Evolutionary conservation across 2,888 invertebrate species (phyloP).

Genomic region (Merodon equestris): DNA sequence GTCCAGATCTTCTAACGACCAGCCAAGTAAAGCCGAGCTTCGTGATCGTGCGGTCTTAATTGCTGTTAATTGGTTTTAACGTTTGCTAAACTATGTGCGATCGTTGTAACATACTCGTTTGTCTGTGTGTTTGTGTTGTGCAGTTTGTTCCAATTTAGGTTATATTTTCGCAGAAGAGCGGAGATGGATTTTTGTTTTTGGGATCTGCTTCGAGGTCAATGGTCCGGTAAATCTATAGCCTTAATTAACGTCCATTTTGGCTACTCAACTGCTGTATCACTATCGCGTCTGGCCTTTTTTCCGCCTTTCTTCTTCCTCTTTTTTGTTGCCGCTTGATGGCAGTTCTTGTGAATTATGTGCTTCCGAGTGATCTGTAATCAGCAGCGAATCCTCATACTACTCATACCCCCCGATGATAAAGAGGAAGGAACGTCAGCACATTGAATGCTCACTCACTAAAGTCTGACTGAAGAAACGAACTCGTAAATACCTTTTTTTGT

Average conservation of each 20-base stretch:
- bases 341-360: conserved; percentile 54
- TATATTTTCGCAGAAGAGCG: conserved; percentile 42
- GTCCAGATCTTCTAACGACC: neutral
- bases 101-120: neutral
- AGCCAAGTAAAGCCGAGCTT: conserved; percentile 23
- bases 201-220: conserved; percentile 46
- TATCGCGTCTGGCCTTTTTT: neutral
- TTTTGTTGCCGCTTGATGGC: neutral
- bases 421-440: conserved; percentile 13
- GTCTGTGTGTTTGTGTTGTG: too few relatives aligned
- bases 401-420: neutral
- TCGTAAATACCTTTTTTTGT: conserved; percentile 59
- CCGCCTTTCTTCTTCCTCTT: too few relatives aligned
- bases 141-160: conserved; percentile 45
- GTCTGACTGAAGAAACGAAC: too few relatives aligned
- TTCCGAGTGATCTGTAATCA: conserved; percentile 49
- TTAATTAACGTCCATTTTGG: conserved; percentile 47
- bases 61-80: conserved; percentile 78
- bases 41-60: conserved; percentile 72
- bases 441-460: neutral
- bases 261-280: conserved; percentile 16
- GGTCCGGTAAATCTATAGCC: conserved; percentile 39
- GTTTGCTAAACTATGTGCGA: conserved; percentile 59
- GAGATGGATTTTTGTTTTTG: conserved; percentile 18
- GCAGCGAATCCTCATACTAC: neutral